Evolutionary conservation across 2,797 vertebrate species (phyloP).

Genomic region (Acanthis flammea): DNA sequence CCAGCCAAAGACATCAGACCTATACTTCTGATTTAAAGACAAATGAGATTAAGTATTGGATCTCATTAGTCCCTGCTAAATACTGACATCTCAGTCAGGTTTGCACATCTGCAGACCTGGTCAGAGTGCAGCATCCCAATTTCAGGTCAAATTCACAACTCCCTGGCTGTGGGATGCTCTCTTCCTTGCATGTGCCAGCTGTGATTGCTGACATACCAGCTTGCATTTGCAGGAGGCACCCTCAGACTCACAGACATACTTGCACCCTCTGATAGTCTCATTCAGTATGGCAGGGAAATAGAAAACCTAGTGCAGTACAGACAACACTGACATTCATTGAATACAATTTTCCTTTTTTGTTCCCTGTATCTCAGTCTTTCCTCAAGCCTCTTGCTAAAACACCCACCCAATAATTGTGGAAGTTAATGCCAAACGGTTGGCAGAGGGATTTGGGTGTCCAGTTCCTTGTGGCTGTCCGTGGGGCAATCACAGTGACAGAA

Average conservation of each 20-base stretch:
- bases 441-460: not conserved
- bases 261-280: not conserved
- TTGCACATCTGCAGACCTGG: rapidly evolving
- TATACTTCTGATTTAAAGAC: not conserved
- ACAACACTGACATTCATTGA: not conserved
- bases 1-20: not conserved
- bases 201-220: not conserved
- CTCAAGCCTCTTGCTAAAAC: not conserved
- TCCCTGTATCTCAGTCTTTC: not conserved
- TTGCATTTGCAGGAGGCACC: not conserved
- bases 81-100: not conserved
- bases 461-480: not conserved
- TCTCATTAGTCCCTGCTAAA: not conserved
- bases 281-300: not conserved
- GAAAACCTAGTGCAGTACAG: not conserved
- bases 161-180: not conserved
- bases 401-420: not conserved
- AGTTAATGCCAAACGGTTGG: not conserved
- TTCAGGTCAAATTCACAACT: not conserved
- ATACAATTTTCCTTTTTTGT: not conserved
- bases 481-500: not conserved
- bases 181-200: not conserved
- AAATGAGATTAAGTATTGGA: not conserved
- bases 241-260: not conserved
- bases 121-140: not conserved